Conservation (phyloP, 2,888 invertebrate species). For the Theretra japonica region DNA sequence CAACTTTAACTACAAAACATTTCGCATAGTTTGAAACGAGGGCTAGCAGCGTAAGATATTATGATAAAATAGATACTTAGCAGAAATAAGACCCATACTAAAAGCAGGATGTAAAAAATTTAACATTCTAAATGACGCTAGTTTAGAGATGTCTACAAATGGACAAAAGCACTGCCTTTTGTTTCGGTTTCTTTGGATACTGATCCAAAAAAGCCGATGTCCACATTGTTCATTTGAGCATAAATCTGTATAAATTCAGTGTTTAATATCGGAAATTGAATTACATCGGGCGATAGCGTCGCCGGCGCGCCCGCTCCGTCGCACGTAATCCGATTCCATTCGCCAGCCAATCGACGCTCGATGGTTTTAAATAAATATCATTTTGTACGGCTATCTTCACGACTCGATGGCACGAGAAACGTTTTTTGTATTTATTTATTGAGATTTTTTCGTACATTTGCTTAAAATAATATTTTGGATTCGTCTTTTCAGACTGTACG, state of each 20-base stretch:
- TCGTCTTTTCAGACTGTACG: background rate
- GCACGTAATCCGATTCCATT: background rate
- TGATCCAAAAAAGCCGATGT: too few relatives aligned
- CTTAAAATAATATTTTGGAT: background rate
- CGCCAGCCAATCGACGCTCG: background rate
- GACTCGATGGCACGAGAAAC: background rate
- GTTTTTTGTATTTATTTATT: background rate
- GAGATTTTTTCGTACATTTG: background rate
- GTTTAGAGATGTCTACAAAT: too few relatives aligned
- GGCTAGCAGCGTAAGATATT: too few relatives aligned
- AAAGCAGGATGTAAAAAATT: too few relatives aligned
- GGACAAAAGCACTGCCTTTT: too few relatives aligned
- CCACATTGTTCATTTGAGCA: too few relatives aligned
- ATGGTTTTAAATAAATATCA: constrained; percentile 12
- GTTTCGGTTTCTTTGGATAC: too few relatives aligned
- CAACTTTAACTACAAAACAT: background rate
- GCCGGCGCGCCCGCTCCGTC: background rate
- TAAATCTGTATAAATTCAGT: background rate
- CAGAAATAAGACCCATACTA: too few relatives aligned
- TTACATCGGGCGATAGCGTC: background rate
- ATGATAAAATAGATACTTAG: too few relatives aligned
- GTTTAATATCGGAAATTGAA: constrained; percentile 1
- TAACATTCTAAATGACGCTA: too few relatives aligned
- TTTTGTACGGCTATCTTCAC: background rate
- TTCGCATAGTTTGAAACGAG: too few relatives aligned